A percentile compares a stretch with the other conserved stretches of the same genome.
phyloP scores from a whole-genome alignment of 2,888 invertebrate species.

The Carpatolechia fugitivella region DNA sequence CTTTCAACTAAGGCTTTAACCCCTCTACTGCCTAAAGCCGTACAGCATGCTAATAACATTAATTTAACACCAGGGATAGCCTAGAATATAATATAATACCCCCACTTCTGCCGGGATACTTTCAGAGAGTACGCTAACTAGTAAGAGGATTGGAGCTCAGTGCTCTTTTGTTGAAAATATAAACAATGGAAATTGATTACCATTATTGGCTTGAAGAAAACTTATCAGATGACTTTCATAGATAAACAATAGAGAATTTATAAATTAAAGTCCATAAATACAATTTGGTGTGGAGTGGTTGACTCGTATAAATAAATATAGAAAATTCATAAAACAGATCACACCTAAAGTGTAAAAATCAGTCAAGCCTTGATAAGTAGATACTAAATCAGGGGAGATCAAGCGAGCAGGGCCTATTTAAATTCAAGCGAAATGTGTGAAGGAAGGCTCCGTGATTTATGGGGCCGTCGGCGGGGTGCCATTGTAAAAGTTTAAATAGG shows the following conservation, averaged over 20 bases:
- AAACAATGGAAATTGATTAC: constrained; percentile 1
- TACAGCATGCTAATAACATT: constrained; percentile 1
- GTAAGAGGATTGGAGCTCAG: constrained; percentile 5
- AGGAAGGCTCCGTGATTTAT: constrained; percentile 69
- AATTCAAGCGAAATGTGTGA: constrained; percentile 69
- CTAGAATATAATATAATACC: not conserved
- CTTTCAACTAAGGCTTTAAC: not conserved
- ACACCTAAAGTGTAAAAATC: constrained; percentile 36
- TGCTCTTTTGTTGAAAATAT: not conserved
- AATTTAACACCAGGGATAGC: not conserved
- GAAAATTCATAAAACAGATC: constrained; percentile 20
- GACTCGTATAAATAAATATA: not conserved
- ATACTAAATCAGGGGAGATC: constrained; percentile 61
- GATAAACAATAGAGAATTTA: constrained; percentile 19
- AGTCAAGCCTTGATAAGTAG: constrained; percentile 43
- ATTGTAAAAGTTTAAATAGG: constrained; percentile 72
- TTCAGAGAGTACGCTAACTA: not conserved
- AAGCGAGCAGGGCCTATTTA: constrained; percentile 64
- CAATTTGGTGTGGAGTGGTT: too few species aligned
- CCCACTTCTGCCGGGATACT: not conserved
- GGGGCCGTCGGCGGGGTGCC: constrained; percentile 48
- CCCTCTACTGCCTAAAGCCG: not conserved
- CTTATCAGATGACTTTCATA: constrained; percentile 2
- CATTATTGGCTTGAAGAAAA: not conserved
- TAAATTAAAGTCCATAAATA: too few species aligned